Conservation (phyloP, 1,140 invertebrate species). For the Dinothrombium tinctorium region DNA sequence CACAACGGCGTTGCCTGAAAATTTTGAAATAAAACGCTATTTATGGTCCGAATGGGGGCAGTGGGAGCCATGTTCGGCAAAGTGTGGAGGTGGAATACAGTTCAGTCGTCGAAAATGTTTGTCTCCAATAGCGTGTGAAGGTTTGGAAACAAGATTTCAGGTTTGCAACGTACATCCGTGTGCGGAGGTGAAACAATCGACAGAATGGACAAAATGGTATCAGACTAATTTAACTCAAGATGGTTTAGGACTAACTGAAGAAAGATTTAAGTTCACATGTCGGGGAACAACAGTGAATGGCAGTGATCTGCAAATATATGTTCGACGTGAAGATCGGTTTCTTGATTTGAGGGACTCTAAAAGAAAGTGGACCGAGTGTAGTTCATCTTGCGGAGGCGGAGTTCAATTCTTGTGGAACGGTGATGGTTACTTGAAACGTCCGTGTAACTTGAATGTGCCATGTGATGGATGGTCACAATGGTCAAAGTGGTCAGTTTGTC, state of each 20-base stretch:
- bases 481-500: neutral
- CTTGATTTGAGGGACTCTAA: too few species aligned
- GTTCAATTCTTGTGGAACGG: constrained; percentile 26
- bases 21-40: neutral
- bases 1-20: neutral
- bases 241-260: neutral
- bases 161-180: neutral
- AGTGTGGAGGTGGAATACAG: constrained; percentile 64
- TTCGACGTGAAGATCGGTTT: constrained; percentile 40
- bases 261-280: neutral
- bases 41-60: constrained; percentile 55
- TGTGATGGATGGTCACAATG: neutral
- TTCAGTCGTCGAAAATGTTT: constrained; percentile 46
- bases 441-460: neutral
- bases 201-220: neutral
- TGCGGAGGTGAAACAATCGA: neutral
- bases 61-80: constrained; percentile 46
- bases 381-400: constrained; percentile 61
- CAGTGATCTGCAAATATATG: neutral
- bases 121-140: constrained; percentile 27
- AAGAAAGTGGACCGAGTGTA: constrained; percentile 44
- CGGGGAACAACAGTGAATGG: neutral
- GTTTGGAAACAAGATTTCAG: neutral
- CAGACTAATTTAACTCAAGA: neutral
- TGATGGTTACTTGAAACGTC: neutral